Conservation (phyloP, 2,888 invertebrate species). For the Campoplex capitator region DNA sequence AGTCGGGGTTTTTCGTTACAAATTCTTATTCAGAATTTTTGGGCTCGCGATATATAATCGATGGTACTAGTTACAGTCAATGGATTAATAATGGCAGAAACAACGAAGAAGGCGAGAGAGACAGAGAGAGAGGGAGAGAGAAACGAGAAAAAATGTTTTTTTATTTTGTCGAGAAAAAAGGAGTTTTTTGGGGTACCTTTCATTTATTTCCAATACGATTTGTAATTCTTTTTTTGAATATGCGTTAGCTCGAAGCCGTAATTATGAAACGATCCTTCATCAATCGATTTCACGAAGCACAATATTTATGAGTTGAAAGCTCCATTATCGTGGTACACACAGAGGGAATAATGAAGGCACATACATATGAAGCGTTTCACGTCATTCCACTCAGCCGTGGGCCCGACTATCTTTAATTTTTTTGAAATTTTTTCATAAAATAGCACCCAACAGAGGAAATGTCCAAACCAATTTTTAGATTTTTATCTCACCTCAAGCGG, state of each 20-base stretch:
- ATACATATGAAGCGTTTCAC: background rate
- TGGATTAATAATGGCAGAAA: background rate
- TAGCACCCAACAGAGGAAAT: no score
- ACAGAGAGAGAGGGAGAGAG: background rate
- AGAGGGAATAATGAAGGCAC: conserved; percentile 52
- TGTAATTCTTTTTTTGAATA: background rate
- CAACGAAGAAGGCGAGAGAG: background rate
- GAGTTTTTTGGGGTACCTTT: background rate
- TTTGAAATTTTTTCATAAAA: no score
- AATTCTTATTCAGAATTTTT: background rate
- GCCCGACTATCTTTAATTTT: no score
- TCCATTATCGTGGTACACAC: conserved; percentile 48
- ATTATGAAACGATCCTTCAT: conserved; percentile 23
- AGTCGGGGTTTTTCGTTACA: background rate
- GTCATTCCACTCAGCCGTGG: no score
- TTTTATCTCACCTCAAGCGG: no score
- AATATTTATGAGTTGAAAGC: conserved; percentile 57
- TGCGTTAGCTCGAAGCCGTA: background rate
- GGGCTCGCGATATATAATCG: background rate
- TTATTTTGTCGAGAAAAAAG: background rate
- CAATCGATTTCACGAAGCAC: conserved; percentile 52
- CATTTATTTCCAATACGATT: background rate
- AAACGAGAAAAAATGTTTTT: background rate
- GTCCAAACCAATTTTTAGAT: no score
- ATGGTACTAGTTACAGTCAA: background rate